These are phyloP conservation scores for Paracentrotus lividus DNA, from an alignment of 53 echinoderm and acorn worm genomes.

Conservation along the genomic window DNA sequence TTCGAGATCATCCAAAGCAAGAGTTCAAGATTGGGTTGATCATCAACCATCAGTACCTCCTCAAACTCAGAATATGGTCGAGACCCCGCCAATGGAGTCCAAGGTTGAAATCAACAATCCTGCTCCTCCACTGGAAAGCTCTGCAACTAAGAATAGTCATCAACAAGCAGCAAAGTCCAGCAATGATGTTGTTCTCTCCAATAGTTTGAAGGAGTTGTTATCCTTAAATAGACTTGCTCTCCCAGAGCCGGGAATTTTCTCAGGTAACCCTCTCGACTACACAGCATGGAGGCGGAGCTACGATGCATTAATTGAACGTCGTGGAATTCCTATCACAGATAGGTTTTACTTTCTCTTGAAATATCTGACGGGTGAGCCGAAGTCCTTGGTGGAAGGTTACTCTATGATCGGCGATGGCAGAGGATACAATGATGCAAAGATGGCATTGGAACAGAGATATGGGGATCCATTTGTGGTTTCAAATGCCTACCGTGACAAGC, in stretches of 20 bases:
- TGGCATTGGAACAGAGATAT: not conserved
- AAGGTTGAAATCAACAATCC: too few species aligned
- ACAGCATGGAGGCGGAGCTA: not conserved
- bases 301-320: not conserved
- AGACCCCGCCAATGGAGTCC: too few species aligned
- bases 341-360: not conserved
- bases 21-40: too few species aligned
- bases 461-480: constrained; percentile 48
- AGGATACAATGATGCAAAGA: constrained; percentile 1
- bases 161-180: too few species aligned
- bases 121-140: too few species aligned
- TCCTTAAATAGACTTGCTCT: not conserved
- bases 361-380: not conserved
- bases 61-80: too few species aligned
- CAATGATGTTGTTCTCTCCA: not conserved
- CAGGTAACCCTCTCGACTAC: not conserved
- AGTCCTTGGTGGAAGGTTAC: constrained; percentile 7
- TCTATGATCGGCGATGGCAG: not conserved
- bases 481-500: constrained; percentile 40
- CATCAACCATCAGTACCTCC: too few species aligned
- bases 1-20: too few species aligned
- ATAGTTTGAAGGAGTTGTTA: not conserved
- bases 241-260: not conserved
- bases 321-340: not conserved
- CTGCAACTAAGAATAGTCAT: too few species aligned